Evolutionary conservation across 2,113 vertebrate genomes (phyloP).

Genomic region (Amphiprion ocellaris): DNA sequence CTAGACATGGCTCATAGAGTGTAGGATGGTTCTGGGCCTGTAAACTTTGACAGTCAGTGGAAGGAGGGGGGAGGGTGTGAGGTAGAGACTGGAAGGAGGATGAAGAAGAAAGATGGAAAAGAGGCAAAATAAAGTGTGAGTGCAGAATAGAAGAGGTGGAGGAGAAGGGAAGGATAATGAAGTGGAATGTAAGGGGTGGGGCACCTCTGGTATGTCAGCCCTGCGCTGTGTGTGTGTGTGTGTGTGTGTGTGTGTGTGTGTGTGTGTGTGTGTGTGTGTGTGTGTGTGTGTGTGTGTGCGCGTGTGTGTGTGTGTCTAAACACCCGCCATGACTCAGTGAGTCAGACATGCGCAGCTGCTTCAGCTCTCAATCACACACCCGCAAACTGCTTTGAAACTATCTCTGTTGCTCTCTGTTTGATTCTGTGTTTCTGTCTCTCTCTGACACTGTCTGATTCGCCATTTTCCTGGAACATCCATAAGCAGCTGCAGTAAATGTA

Average conservation of each 20-base stretch:
- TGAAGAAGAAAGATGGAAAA: constrained; percentile 39
- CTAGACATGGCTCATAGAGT: constrained; percentile 31
- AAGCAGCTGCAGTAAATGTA: constrained; percentile 17
- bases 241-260: constrained; percentile 41
- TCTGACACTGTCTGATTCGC: constrained; percentile 24
- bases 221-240: constrained; percentile 41
- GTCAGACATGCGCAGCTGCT: constrained; percentile 82
- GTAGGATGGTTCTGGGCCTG: constrained; percentile 21
- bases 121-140: constrained; percentile 34
- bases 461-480: constrained; percentile 34
- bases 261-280: constrained; percentile 42
- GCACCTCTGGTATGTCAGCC: constrained; percentile 82
- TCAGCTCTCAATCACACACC: constrained; percentile 74
- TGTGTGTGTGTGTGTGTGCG: constrained; percentile 42
- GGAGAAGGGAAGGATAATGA: constrained; percentile 72
- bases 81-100: background rate
- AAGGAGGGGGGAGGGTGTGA: background rate
- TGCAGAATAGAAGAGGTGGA: constrained; percentile 39
- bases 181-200: constrained; percentile 84
- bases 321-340: constrained; percentile 75
- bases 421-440: constrained; percentile 37
- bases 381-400: constrained; percentile 68
- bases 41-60: constrained; percentile 38
- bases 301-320: constrained; percentile 51
- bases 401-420: constrained; percentile 47